phyloP scores from a whole-genome alignment of 2,797 vertebrate species.

The Merluccius polli region DNA sequence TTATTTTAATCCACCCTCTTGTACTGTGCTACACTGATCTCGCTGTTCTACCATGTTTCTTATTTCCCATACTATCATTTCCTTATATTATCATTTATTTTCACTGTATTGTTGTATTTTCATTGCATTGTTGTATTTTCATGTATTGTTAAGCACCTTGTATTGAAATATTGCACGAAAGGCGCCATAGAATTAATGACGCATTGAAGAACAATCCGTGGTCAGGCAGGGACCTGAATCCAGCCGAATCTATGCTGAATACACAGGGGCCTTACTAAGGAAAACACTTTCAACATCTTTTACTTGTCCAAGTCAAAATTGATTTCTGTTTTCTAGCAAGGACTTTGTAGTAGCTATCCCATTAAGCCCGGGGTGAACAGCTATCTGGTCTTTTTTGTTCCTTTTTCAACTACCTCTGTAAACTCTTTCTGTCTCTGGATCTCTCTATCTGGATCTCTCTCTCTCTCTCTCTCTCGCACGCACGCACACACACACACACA shows the following conservation, averaged over 20 bases:
- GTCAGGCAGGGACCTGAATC: neutral
- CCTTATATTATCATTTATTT: too few species aligned
- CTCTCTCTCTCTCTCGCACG: neutral
- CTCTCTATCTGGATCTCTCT: neutral
- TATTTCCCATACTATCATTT: too few species aligned
- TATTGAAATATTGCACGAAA: too few species aligned
- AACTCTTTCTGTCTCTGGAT: neutral
- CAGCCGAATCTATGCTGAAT: neutral
- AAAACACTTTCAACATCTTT: neutral
- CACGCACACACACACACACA: too few species aligned
- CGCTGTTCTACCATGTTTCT: too few species aligned
- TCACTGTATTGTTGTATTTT: too few species aligned
- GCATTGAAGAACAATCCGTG: neutral
- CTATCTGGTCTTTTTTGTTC: neutral
- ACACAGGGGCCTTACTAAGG: neutral
- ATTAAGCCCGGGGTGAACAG: neutral
- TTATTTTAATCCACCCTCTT: too few species aligned
- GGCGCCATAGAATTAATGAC: too few species aligned
- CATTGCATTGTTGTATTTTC: too few species aligned
- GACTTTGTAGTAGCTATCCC: neutral
- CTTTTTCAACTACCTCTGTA: neutral
- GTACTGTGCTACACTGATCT: too few species aligned
- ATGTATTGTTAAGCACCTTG: too few species aligned
- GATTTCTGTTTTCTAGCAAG: slow-evolving; percentile 1
- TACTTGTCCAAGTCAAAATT: neutral